These are phyloP conservation scores for Nilaparvata lugens DNA, from an alignment of 1,140 invertebrate species.

Conservation along the genomic window DNA sequence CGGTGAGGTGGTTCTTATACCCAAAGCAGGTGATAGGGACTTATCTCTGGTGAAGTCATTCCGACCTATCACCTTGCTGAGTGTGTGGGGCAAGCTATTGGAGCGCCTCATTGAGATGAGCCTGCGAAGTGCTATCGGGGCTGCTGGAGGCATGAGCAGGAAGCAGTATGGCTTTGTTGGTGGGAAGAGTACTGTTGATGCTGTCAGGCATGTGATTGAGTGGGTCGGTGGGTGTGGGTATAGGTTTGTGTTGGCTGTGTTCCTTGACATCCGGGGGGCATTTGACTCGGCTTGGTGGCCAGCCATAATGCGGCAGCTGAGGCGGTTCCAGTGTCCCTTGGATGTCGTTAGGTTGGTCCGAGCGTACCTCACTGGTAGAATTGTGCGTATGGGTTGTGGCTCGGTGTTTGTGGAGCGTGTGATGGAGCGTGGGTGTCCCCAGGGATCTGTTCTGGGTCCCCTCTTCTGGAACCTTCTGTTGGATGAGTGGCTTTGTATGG, in stretches of 20 bases:
- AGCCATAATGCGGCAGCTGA: neutral
- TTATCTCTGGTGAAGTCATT: neutral
- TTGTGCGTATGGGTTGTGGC: too few relatives aligned
- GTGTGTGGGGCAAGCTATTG: neutral
- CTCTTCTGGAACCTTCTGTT: conserved; percentile 5
- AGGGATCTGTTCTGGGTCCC: conserved; percentile 1
- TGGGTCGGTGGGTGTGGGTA: neutral
- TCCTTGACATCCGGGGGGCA: conserved; percentile 9
- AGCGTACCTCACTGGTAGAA: too few relatives aligned
- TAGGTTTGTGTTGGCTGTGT: conserved; percentile 2
- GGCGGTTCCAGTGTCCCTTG: neutral
- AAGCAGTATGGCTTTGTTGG: too few relatives aligned
- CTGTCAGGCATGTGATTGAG: too few relatives aligned
- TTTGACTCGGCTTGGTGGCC: conserved; percentile 13
- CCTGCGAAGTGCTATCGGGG: neutral
- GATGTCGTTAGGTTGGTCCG: too few relatives aligned
- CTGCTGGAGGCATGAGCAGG: neutral
- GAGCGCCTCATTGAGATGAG: neutral
- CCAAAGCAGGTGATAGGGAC: too few relatives aligned
- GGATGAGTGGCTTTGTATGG: neutral
- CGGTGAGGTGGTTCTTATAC: too few relatives aligned
- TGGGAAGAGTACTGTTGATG: too few relatives aligned
- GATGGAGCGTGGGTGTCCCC: neutral
- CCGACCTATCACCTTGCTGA: neutral
- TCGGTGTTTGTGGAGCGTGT: too few relatives aligned